Conservation (phyloP, 2,888 invertebrate species). For the Tipula vernalis region DNA sequence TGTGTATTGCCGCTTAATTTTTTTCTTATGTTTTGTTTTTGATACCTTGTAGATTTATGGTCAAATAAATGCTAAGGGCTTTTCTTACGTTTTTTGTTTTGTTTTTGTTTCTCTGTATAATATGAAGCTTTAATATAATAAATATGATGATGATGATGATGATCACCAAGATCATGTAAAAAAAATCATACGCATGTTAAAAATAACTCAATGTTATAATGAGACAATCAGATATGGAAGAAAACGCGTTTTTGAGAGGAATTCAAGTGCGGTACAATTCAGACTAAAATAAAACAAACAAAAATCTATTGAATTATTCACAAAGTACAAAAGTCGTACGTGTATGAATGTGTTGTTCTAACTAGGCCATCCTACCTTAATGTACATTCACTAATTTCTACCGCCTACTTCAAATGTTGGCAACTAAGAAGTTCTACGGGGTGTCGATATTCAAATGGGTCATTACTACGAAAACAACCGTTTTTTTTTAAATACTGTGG, state of each 20-base stretch:
- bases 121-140: background rate
- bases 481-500: too few species aligned
- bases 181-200: background rate
- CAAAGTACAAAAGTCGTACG: too few species aligned
- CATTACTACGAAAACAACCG: too few species aligned
- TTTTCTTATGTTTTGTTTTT: background rate
- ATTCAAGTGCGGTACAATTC: background rate
- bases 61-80: background rate
- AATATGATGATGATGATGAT: background rate
- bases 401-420: too few species aligned
- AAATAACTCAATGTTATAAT: background rate
- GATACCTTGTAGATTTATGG: slow-evolving; percentile 4
- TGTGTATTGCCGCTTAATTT: slow-evolving; percentile 7
- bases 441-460: too few species aligned
- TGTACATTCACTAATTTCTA: too few species aligned
- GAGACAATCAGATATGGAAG: background rate
- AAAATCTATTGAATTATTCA: too few species aligned
- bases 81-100: background rate
- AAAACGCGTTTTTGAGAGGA: background rate
- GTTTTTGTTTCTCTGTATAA: background rate
- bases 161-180: background rate
- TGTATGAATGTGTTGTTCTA: too few species aligned
- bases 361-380: too few species aligned
- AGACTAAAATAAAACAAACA: too few species aligned
- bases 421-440: too few species aligned